Conservation (phyloP, 1,140 invertebrate species). For the Cydia fagiglandana region DNA sequence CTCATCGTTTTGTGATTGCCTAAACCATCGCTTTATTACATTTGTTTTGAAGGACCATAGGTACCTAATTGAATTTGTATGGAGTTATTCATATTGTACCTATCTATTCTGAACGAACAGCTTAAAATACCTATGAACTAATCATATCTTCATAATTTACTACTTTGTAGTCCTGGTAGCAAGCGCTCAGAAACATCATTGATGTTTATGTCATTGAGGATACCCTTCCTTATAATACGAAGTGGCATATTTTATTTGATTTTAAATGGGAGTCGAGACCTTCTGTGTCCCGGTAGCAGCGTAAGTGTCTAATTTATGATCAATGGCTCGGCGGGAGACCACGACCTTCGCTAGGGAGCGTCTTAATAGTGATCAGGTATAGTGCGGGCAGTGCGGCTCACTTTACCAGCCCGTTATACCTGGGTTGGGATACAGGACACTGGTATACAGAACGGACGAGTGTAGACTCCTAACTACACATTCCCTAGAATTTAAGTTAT, state of each 20-base stretch:
- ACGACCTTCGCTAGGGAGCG: conserved; percentile 11
- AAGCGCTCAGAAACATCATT: background rate
- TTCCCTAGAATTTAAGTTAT: too few relatives aligned
- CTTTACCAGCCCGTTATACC: too few relatives aligned
- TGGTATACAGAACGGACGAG: too few relatives aligned
- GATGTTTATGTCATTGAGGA: background rate
- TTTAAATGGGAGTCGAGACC: background rate
- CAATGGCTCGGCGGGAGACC: background rate
- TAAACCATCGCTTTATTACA: too few relatives aligned
- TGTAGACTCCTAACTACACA: too few relatives aligned
- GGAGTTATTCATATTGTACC: too few relatives aligned
- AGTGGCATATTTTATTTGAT: background rate
- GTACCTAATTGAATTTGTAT: too few relatives aligned
- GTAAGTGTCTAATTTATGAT: conserved; percentile 19
- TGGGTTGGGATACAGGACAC: too few relatives aligned
- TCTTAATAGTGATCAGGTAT: background rate
- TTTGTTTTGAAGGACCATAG: too few relatives aligned
- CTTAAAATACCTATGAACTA: background rate
- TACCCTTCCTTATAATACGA: background rate
- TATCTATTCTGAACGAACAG: too few relatives aligned
- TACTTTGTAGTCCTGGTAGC: background rate
- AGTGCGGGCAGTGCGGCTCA: too few relatives aligned
- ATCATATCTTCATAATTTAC: background rate
- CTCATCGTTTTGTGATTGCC: too few relatives aligned
- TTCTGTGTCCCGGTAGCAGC: background rate